Base-by-base conservation (phyloP, 2,797 vertebrate species). In the Phrynocephalus vlangalii region DNA sequence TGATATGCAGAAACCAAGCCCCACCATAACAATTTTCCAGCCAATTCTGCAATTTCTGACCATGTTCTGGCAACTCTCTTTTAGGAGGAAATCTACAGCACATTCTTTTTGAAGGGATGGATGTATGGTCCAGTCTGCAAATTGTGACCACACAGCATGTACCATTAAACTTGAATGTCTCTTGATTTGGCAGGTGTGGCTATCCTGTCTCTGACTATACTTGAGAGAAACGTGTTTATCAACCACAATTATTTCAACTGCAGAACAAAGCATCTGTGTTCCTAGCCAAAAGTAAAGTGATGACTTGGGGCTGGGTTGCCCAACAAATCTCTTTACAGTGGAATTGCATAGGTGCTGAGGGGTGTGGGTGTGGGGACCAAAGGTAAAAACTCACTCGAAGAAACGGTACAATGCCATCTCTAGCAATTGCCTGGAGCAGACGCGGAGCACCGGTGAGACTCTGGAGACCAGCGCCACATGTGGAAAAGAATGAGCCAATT, bases 401-500 rank as follows among this genome's bases (percentile, higher is more conserved):
- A 94, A 99, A 99, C 0, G 99, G 99, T 24, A 99, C 95, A 1
- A 99, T 98, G 91, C 98, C 98, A 0, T 99, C 99, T 1, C 98
- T 97, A 18, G 99, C 98, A 1, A 99, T 99, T 94, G 99, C 99
- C 95, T 99, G 99, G 91, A 99, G 92, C 67, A 99, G 96, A 2
- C 99, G 97, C 0, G 99, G 99, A 0, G 99, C 99, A 1, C 98
- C 99, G 0, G 99, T 99, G 85, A 99, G 96, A 91, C 98, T 99
- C 95, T 99, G 99, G 0, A 99, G 97, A 76, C 98, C 99, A 0
- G 98, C 98, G 2, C 98, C 98, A 0, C 98, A 99, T 24, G 98
- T 99, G 88, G 98, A 99, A 94, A 99, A 99, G 95, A 99, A 99
- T 0, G 99, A 99, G 79, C 99, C 99, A 2, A 99, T 99, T 89